Evolutionary conservation across 2,113 vertebrate species (phyloP).

Genomic region (Protobothrops flavoviridis): DNA sequence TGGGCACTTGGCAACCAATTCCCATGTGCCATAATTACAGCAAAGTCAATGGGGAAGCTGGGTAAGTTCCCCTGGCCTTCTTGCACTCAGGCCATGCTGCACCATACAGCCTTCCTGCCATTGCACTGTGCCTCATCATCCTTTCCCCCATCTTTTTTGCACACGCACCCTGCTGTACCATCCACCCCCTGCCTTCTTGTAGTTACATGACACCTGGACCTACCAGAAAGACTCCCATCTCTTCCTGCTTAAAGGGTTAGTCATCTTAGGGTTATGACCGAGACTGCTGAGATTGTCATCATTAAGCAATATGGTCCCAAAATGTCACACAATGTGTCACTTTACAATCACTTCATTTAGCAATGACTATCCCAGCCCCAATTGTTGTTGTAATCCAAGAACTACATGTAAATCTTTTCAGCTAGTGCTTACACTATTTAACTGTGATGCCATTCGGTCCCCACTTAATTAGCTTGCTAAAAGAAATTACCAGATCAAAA

Average conservation of each 20-base stretch:
- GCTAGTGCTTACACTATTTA: neutral
- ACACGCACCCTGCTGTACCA: neutral
- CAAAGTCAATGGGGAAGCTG: neutral
- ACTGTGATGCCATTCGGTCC: neutral
- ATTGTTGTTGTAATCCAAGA: neutral
- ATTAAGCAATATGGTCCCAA: neutral
- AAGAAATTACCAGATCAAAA: neutral
- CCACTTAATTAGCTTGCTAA: neutral
- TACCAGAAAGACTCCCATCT: neutral
- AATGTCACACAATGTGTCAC: neutral
- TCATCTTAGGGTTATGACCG: neutral
- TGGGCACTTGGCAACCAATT: neutral
- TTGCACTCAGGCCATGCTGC: neutral
- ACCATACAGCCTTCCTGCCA: neutral
- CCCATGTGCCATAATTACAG: neutral
- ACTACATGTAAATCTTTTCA: neutral
- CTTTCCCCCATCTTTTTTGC: neutral
- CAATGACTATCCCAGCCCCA: neutral
- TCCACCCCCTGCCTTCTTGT: neutral
- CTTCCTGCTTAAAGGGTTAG: neutral
- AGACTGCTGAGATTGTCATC: neutral
- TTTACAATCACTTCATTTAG: neutral
- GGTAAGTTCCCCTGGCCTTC: neutral
- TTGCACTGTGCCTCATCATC: neutral
- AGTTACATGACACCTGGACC: neutral